Conservation (phyloP, 1,140 invertebrate genomes). For the Pseudomyrmex gracilis region DNA sequence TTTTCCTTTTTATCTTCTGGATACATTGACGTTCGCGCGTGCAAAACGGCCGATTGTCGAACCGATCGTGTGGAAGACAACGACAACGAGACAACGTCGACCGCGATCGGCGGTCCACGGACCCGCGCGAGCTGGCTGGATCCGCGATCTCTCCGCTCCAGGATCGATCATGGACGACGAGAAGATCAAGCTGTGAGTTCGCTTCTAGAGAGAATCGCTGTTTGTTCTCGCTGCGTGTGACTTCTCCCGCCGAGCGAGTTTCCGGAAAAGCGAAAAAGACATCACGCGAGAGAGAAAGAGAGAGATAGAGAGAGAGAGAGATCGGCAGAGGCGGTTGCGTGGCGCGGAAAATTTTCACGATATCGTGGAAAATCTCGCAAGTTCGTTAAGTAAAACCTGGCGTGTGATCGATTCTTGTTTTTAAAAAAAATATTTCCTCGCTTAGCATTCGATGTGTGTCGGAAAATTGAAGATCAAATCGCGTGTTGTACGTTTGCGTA, state of each 20-base stretch:
- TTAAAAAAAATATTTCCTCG: no score
- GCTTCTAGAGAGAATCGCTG: background rate
- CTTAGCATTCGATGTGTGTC: no score
- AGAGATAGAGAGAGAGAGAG: no score
- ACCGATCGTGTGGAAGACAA: conserved; percentile 1
- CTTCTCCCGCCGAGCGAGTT: background rate
- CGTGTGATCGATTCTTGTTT: no score
- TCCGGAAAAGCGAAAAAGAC: background rate
- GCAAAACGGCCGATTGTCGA: conserved; percentile 21
- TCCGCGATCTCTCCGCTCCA: background rate
- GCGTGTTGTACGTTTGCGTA: no score
- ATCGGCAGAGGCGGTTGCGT: background rate
- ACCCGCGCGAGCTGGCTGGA: conserved; percentile 19
- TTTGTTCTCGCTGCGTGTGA: background rate
- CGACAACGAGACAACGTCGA: conserved; percentile 11
- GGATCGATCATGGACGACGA: conserved; percentile 79
- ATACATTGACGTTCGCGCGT: conserved; percentile 32
- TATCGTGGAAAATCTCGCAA: background rate
- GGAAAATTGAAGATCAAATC: no score
- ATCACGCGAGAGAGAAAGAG: background rate
- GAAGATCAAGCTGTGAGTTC: conserved; percentile 83
- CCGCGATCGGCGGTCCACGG: conserved; percentile 31
- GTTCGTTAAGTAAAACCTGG: no score
- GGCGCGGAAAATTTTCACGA: background rate
- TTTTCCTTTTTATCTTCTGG: conserved; percentile 35